phyloP scores from a whole-genome alignment of 2,113 vertebrate genomes.

The Polypterus senegalus region DNA sequence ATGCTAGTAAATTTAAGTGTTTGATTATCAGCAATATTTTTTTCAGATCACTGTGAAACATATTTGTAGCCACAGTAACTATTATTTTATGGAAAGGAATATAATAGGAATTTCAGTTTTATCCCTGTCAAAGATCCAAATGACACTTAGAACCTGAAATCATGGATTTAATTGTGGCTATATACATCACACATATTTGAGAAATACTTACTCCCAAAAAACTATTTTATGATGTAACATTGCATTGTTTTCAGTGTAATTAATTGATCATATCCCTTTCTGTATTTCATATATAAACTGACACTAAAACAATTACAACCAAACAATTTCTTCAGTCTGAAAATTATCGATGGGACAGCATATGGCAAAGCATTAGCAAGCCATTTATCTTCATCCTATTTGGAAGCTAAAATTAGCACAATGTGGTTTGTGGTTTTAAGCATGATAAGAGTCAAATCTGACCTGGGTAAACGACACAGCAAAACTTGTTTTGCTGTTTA shows the following conservation, averaged over 20 bases:
- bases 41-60: no score
- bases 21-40: no score
- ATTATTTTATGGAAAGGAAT: no score
- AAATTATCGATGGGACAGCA: conserved; percentile 80
- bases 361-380: conserved; percentile 85
- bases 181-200: no score
- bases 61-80: no score
- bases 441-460: conserved; percentile 40
- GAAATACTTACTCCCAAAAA: no score
- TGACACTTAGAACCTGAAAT: no score
- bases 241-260: conserved; percentile 48
- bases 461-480: conserved; percentile 28
- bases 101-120: no score
- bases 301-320: conserved; percentile 49
- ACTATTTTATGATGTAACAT: conserved; percentile 25
- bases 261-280: conserved; percentile 45
- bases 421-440: conserved; percentile 64
- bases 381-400: conserved; percentile 98
- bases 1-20: no score
- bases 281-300: conserved; percentile 37
- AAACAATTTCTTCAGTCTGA: conserved; percentile 70
- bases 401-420: conserved; percentile 96
- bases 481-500: no score
- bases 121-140: no score
- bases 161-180: no score